Evolutionary conservation across 2,113 vertebrate genomes (phyloP), one percentile per base, ranked within the genome.

Genomic region (Dasyprocta punctata): DNA sequence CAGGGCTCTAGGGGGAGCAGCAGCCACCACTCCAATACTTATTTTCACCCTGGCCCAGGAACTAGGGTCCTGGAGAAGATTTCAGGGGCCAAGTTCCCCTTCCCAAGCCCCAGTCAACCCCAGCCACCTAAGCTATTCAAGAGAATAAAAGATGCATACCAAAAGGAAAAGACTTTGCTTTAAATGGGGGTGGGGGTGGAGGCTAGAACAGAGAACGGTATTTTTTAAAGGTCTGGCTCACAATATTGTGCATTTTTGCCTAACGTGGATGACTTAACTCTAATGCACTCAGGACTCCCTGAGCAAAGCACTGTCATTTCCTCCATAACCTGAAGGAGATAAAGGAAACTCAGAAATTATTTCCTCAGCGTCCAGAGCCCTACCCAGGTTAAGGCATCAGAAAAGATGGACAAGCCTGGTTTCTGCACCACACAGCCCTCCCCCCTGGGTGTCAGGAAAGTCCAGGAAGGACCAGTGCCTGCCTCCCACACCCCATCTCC

Each of bases 201-300:
- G 49, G 61, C 81, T 54, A 61, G 86, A 41, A 52, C 11, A 63
- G 44, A 81, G 54, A 44, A 92, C 47, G 7, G 78, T 78, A 52
- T 81, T 95, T 89, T 86, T 92, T 89, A 92, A 89, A 92, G 94
- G 80, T 82, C 92, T 87, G n/a, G 81, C 58, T 73, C 63, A 84
- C 58, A 26, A 52, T 65, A 67, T 41, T 47, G 36, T 5, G n/a
- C 83, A 60, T 85, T 93, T 96, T 93, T 81, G n/a, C 94, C 91
- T 77, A 83, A 58, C 38, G 60, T 58, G 89, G 65, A 47, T 96
- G 94, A 86, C 63, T 96, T 94, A 81, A 81, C 88, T 83, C n/a
- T 19, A 78, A 89, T 26, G 54, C 63, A 58, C 75, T 71, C 90
- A 54, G 90, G 67, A 63, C 86, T 78, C 91, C 82, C 87, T 24